phyloP scores from a whole-genome alignment of 37 sponge, comb jelly and placozoan species.

The Mnemiopsis leidyi region DNA sequence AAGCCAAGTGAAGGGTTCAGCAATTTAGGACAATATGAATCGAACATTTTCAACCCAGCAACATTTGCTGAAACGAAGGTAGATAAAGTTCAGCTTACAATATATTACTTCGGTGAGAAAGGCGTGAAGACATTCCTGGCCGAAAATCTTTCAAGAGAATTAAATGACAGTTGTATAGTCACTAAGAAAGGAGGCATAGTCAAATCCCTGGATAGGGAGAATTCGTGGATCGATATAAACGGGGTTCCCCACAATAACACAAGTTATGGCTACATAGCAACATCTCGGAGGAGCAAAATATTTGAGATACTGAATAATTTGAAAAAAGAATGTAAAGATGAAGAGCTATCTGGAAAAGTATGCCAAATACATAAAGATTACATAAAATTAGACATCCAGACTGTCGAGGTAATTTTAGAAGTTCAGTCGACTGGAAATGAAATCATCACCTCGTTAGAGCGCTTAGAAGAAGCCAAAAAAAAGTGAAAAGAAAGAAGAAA shows the following conservation, averaged over 20 bases:
- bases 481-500: background rate
- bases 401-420: background rate
- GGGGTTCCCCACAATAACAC: background rate
- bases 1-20: background rate
- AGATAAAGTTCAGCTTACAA: background rate
- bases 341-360: background rate
- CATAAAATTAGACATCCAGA: background rate
- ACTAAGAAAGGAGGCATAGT: background rate
- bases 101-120: background rate
- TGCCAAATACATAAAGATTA: background rate
- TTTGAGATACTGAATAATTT: too few relatives aligned
- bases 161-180: background rate
- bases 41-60: background rate
- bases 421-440: background rate
- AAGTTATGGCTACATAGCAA: too few relatives aligned
- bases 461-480: background rate
- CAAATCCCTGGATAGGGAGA: background rate
- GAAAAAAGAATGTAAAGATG: too few relatives aligned
- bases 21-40: background rate
- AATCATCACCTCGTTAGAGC: background rate
- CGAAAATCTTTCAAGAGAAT: background rate
- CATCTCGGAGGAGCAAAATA: too few relatives aligned
- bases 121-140: background rate
- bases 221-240: background rate
- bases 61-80: background rate